Percentiles rank a stretch among this genome's conserved stretches.
These are phyloP conservation scores for Apistogramma diplotaenia DNA, from an alignment of 2,113 vertebrate genomes.

Conservation along the genomic window DNA sequence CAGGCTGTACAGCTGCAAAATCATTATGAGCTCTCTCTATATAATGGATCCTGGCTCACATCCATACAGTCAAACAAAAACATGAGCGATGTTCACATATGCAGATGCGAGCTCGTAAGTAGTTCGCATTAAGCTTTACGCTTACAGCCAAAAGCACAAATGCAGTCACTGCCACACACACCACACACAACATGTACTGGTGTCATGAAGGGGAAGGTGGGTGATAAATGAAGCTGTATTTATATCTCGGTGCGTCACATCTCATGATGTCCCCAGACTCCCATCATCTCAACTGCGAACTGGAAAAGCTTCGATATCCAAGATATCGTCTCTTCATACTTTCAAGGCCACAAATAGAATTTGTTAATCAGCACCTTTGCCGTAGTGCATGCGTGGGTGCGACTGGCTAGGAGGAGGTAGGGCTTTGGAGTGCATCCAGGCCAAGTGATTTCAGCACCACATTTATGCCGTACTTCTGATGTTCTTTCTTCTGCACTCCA, in stretches of 20 bases:
- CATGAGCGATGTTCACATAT: not conserved
- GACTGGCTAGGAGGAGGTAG: not conserved
- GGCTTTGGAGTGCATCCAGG: not conserved
- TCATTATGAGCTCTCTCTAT: constrained; percentile 40
- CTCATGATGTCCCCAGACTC: constrained; percentile 13
- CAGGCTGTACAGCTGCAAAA: constrained; percentile 51
- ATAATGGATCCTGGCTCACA: constrained; percentile 21
- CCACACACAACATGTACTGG: not conserved
- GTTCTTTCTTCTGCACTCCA: not conserved
- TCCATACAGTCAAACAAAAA: constrained; percentile 5
- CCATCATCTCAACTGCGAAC: constrained; percentile 22
- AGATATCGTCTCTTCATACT: not conserved
- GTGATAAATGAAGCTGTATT: constrained; percentile 38
- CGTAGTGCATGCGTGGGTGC: not conserved
- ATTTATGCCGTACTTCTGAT: not conserved
- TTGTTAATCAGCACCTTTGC: not conserved
- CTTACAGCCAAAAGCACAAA: not conserved
- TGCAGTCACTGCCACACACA: not conserved
- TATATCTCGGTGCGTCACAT: constrained; percentile 34
- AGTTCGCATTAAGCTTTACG: not conserved
- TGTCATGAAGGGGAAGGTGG: constrained; percentile 8
- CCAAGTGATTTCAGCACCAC: not conserved
- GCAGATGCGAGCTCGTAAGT: not conserved
- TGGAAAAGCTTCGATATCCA: constrained; percentile 3
- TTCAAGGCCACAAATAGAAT: constrained; percentile 22